Conservation (phyloP, 2,113 vertebrate species). For the Myrmecobius fasciatus region DNA sequence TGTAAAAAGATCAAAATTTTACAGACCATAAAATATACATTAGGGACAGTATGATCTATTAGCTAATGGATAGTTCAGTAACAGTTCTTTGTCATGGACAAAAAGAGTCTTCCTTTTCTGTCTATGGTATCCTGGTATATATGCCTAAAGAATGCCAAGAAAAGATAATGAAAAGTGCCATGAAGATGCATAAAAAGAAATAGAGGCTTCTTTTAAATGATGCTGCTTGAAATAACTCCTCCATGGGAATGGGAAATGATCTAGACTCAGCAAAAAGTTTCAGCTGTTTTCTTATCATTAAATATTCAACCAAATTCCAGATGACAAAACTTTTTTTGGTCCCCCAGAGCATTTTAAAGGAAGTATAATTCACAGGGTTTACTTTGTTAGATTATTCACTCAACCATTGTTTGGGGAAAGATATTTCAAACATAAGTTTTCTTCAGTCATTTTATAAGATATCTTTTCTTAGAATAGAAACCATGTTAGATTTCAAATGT, state of each 20-base stretch:
- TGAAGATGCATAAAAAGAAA: not conserved
- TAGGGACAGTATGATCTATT: not conserved
- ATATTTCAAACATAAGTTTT: not conserved
- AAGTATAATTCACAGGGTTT: not conserved
- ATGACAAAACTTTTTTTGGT: constrained; percentile 43
- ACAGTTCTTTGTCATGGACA: not conserved
- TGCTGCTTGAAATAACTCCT: not conserved
- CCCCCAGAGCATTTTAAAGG: constrained; percentile 38
- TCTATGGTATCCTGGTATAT: not conserved
- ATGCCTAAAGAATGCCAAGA: not conserved
- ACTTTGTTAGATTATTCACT: constrained; percentile 31
- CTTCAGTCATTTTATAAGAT: not conserved
- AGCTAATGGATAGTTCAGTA: not conserved
- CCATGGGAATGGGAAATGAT: not conserved
- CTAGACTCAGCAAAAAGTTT: constrained; percentile 35
- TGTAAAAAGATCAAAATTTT: not conserved
- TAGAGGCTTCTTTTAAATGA: not conserved
- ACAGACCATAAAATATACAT: not conserved
- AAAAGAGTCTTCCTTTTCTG: not conserved
- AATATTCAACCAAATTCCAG: constrained; percentile 29
- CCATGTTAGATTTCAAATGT: not conserved
- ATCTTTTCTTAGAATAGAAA: constrained; percentile 43
- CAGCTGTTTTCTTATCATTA: constrained; percentile 32
- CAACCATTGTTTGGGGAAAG: not conserved
- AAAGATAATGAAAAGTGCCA: constrained; percentile 17